Base-by-base conservation (phyloP, 2,113 vertebrate species). In the Elephas maximus region DNA sequence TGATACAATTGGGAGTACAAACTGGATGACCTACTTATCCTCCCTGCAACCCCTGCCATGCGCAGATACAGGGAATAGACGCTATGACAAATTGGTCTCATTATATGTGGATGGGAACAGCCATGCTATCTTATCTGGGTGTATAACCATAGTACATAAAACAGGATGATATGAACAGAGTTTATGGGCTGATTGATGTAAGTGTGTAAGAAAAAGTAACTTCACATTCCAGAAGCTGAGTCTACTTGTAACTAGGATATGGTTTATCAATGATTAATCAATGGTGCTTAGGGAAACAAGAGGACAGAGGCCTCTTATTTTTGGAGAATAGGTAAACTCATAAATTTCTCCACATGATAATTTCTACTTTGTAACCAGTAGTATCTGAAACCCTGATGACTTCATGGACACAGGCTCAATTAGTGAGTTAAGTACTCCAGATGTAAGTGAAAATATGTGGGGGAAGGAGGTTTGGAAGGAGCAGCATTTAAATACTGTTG, bases 211-310 rank as follows among this genome's bases (percentile, higher is more conserved):
- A 62, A 78, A 95, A 91, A 69, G 5, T 21, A 74, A 37, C 45
- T 91, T 92, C 24, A 71, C 17, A n/a, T 69, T 74, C 30, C 87
- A 26, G 57, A 93, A 80, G n/a, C 18, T 88, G 15, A 93, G 51
- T 28, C 26, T 51, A 18, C 28, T 33, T 44, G 28, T 48, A 78
- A 71, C 6, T 79, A 8, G 14, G 1, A 17, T 79, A 79, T 53
- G 48, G 48, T 62, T 73, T 74, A 83, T 48, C 45, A 60, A 20
- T 20, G 33, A 60, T 53, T 24, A 93, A 79, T 84, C 30, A 80
- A 53, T 1, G 18, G 2, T 14, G 1, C 20, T 86, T 78, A 74
- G 11, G 8, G 41, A 93, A 95, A 51, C 5, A 78, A 57, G 12
- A 87, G 6, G 5, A 0, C 17, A 21, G 0, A 33, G 26, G 57